Percentiles rank a stretch among this genome's conserved stretches.
Conservation (phyloP, 2,797 vertebrate species). For the Arnoldichthys spilopterus region DNA sequence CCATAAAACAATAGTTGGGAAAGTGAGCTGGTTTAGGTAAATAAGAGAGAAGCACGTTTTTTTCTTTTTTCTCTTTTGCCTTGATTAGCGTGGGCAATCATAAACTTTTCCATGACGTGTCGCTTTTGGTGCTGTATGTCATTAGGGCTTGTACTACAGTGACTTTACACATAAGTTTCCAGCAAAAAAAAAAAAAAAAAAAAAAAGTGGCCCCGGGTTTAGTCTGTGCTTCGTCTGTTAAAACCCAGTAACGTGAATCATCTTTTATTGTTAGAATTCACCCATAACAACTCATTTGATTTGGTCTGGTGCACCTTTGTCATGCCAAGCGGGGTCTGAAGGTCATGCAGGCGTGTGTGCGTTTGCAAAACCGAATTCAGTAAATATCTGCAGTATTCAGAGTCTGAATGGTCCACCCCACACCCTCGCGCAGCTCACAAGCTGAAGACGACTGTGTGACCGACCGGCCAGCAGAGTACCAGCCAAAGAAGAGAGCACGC, state of each 20-base stretch:
- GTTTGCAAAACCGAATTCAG: background rate
- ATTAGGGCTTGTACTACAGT: constrained; percentile 4
- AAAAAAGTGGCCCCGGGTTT: constrained; percentile 2
- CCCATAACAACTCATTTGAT: constrained; percentile 10
- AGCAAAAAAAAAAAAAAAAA: background rate
- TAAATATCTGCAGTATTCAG: constrained; percentile 22
- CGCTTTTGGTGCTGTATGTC: constrained; percentile 50
- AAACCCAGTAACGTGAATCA: background rate
- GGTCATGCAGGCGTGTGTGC: background rate
- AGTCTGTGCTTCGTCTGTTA: background rate
- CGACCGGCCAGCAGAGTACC: background rate
- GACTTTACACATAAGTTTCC: background rate
- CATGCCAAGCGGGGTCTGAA: too few relatives aligned
- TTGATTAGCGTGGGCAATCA: constrained; percentile 79
- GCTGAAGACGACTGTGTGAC: background rate
- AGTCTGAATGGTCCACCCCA: background rate
- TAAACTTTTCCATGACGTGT: constrained; percentile 68
- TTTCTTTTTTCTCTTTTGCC: constrained; percentile 55
- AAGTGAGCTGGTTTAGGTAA: constrained; percentile 80
- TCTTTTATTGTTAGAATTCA: background rate
- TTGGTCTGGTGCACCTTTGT: background rate
- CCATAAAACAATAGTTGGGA: constrained; percentile 81
- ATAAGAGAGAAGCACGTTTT: constrained; percentile 71
- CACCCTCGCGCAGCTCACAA: background rate
- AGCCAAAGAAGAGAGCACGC: constrained; percentile 2